Base-by-base conservation (phyloP, 92 coral and sea anemone species). In the Epizoanthus fatuus region DNA sequence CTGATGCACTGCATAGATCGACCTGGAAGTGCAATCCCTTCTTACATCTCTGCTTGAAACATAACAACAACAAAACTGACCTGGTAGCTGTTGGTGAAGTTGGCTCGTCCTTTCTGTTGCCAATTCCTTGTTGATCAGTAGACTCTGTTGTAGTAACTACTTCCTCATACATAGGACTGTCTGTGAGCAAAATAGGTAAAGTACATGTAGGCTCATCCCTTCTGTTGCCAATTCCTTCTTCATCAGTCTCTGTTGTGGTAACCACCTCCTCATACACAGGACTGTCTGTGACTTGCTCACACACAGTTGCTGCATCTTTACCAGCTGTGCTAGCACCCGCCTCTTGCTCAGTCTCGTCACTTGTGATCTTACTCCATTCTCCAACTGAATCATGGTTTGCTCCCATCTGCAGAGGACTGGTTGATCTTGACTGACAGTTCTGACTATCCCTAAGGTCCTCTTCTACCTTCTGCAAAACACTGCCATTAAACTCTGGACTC, bases 381-480 rank as follows among this genome's bases (percentile, higher is more conserved):
- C 57, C 22, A 38, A 11, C 53, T 49, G 53, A 49, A 6, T 49
- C 53, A 9, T 49, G 9, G 53, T 20, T 17, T 4, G 11, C 4
- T 40, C 47, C 42, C 15, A 59, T 44, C 49, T 75, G 66, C 13
- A 8, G 54, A 20, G 54, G 65, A 19, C 37, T 47, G 35, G 8
- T 14, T 16, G 56, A 37, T 60, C 38, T 64, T 1, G 69, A 60
- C 6, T 60, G 35, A 3, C 59, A 19, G 19, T 37, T 44, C 67
- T 77, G 69, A 39, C 47, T 77, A 62, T 35, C 71, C 47, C 16
- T 22, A 58, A 77, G 82, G 25, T 77, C 82, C 2, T 77, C 82
- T 13, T 77, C 82, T 40, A 77, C 63, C 16, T 56, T 77, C 70
- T 77, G 82, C 82, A 68, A 60, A 54, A 77, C 82, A 20, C 82